A percentile compares a stretch with the other conserved stretches of the same genome.
Conservation (phyloP, 2,888 invertebrate genomes). For the Synanthedon vespiformis region DNA sequence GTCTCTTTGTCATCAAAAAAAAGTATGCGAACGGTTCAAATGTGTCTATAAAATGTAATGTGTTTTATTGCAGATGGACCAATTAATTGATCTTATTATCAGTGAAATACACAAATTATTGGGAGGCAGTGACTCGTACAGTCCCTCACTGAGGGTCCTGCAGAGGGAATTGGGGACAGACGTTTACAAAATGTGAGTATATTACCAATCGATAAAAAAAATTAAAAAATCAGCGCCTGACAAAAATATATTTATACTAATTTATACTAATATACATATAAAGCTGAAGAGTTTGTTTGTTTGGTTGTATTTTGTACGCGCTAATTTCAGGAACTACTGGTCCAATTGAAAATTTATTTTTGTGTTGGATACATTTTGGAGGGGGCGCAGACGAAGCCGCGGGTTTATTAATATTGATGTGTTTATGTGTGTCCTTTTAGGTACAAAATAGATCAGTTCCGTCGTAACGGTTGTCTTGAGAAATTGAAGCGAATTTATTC, state of each 20-base stretch:
- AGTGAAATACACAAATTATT: slow-evolving; percentile 78
- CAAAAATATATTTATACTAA: too few relatives aligned
- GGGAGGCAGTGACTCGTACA: slow-evolving; percentile 84
- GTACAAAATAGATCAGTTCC: slow-evolving; percentile 75
- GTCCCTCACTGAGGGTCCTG: slow-evolving; percentile 75
- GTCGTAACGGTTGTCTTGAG: slow-evolving; percentile 73
- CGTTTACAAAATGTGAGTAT: slow-evolving; percentile 72
- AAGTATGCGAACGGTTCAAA: neutral
- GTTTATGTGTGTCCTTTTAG: slow-evolving; percentile 23
- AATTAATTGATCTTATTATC: slow-evolving; percentile 74
- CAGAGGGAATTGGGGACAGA: slow-evolving; percentile 76
- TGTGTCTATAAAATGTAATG: neutral
- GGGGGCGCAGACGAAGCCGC: too few relatives aligned
- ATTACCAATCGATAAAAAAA: too few relatives aligned
- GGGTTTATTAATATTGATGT: too few relatives aligned
- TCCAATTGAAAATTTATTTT: too few relatives aligned
- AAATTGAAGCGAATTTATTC: slow-evolving; percentile 74
- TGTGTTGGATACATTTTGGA: too few relatives aligned
- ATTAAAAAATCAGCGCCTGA: too few relatives aligned
- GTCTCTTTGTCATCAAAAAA: neutral
- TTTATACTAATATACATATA: too few relatives aligned
- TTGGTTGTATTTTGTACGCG: too few relatives aligned
- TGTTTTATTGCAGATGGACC: slow-evolving; percentile 34
- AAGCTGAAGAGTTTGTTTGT: too few relatives aligned
- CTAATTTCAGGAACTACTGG: too few relatives aligned